A percentile compares a stretch with the other conserved stretches of the same genome.
These are phyloP conservation scores for Daubentonia madagascariensis DNA, from an alignment of 2,113 vertebrate species.

Conservation along the genomic window DNA sequence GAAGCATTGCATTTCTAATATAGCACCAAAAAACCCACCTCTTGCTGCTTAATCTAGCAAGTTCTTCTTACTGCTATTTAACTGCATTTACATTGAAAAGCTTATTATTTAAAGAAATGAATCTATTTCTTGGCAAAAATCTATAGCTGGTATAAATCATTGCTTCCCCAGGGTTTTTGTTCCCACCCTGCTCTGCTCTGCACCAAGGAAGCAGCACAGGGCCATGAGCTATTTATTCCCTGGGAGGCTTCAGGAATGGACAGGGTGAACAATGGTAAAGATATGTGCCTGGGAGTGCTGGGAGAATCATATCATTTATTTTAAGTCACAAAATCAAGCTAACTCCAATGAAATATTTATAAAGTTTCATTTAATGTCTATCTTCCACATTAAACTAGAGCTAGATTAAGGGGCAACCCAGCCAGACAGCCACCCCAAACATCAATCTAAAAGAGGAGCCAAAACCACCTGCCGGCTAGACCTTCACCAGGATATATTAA, in stretches of 20 bases:
- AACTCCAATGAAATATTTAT: background rate
- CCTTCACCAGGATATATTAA: background rate
- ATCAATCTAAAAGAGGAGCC: background rate
- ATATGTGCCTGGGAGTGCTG: background rate
- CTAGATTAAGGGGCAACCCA: background rate
- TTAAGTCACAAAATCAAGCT: background rate
- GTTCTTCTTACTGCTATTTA: background rate
- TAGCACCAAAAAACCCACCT: background rate
- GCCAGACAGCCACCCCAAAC: background rate
- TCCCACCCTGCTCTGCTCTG: too few species aligned
- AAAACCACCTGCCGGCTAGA: background rate
- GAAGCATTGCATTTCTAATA: background rate
- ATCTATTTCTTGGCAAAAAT: background rate
- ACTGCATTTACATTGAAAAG: background rate
- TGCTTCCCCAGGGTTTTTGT: background rate
- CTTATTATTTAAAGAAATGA: background rate
- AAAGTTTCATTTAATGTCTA: background rate
- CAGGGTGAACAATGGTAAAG: background rate
- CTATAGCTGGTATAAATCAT: background rate
- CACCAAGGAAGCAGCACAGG: accelerated
- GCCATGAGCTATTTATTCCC: background rate
- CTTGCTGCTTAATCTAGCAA: too few species aligned
- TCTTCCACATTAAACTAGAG: background rate
- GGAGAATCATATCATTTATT: background rate
- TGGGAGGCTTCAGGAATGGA: background rate